These are phyloP conservation scores for Drosophila ezoana DNA, from an alignment of 2,888 invertebrate species.

Conservation along the genomic window DNA sequence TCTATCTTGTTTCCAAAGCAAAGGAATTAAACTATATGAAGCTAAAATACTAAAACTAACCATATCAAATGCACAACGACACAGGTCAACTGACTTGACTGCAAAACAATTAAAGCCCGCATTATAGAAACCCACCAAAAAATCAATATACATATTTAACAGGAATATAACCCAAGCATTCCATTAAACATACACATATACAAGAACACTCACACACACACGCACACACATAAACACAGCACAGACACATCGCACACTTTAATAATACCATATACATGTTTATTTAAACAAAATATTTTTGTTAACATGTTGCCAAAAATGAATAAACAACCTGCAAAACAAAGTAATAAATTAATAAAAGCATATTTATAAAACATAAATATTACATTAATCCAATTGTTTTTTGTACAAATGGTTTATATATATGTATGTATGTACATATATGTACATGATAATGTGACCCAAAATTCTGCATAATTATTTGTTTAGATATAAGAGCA, in stretches of 20 bases:
- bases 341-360: conserved; percentile 51
- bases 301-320: conserved; percentile 70
- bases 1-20: conserved; percentile 5
- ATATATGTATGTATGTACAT: background rate
- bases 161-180: conserved; percentile 49
- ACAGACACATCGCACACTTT: conserved; percentile 25
- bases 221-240: conserved; percentile 16
- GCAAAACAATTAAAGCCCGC: conserved; percentile 44
- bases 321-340: conserved; percentile 44
- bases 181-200: conserved; percentile 20
- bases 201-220: conserved; percentile 10
- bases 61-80: conserved; percentile 60
- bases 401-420: conserved; percentile 3
- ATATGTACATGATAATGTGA: background rate
- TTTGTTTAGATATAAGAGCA: no score
- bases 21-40: conserved; percentile 10
- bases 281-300: conserved; percentile 65
- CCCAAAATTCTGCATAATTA: no score
- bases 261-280: conserved; percentile 45
- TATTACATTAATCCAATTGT: conserved; percentile 7
- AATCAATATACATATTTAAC: conserved; percentile 36
- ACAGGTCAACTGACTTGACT: conserved; percentile 35
- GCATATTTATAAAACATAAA: conserved; percentile 53
- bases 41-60: conserved; percentile 44
- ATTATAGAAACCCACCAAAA: conserved; percentile 52